Conservation (phyloP, 2,797 vertebrate genomes). For the Vireo griseus region DNA sequence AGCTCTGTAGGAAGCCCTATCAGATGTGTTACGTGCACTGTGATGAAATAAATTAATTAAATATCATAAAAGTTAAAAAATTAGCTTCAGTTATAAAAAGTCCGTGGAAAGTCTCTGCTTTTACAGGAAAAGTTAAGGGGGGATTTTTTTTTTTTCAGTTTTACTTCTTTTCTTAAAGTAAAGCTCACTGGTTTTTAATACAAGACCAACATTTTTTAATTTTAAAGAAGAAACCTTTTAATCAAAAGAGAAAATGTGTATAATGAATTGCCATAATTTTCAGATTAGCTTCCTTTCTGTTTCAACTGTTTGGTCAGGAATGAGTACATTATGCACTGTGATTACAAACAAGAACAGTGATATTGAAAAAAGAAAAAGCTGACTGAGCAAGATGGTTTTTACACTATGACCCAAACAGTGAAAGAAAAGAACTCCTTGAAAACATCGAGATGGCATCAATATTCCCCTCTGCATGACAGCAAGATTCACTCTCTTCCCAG, state of each 20-base stretch:
- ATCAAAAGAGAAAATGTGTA: background rate
- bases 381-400: background rate
- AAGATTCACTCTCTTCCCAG: background rate
- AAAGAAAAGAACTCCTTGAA: background rate
- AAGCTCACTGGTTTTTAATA: background rate
- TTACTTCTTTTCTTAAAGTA: background rate
- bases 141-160: background rate
- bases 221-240: background rate
- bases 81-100: background rate
- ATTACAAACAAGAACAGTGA: background rate
- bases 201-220: background rate
- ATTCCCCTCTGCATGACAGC: background rate
- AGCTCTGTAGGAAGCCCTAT: background rate
- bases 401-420: background rate
- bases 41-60: background rate
- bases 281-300: background rate
- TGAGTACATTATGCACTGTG: background rate
- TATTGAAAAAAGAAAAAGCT: background rate
- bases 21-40: rapidly evolving
- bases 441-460: background rate
- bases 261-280: background rate
- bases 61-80: background rate
- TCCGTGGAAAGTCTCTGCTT: background rate
- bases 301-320: background rate
- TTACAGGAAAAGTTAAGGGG: background rate